phyloP scores from a whole-genome alignment of 2,888 invertebrate genomes.

The Melanotus villosus region DNA sequence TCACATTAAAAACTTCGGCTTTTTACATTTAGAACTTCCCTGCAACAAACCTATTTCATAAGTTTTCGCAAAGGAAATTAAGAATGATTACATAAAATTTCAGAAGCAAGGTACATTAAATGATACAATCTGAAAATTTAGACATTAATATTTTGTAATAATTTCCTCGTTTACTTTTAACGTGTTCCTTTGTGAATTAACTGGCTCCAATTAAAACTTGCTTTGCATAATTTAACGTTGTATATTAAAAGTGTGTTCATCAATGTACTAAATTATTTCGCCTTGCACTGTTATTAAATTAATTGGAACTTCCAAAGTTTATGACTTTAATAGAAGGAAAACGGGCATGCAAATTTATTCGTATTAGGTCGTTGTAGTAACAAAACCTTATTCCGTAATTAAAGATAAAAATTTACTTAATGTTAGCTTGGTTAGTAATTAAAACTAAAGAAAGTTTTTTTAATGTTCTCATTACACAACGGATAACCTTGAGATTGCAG shows the following conservation, averaged over 20 bases:
- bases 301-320: neutral
- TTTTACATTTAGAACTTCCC: too few species aligned
- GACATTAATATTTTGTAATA: constrained; percentile 1
- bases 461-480: too few species aligned
- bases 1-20: too few species aligned
- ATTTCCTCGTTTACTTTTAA: neutral
- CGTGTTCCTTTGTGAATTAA: neutral
- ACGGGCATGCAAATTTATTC: too few species aligned
- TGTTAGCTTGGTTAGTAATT: too few species aligned
- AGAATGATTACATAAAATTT: neutral
- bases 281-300: constrained; percentile 2
- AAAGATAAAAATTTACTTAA: too few species aligned
- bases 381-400: too few species aligned
- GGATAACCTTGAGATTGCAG: too few species aligned
- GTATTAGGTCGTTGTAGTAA: too few species aligned
- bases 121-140: neutral
- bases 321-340: neutral
- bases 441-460: too few species aligned
- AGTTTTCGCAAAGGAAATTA: neutral
- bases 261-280: neutral
- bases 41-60: neutral
- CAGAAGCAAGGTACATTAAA: neutral
- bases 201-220: constrained; percentile 6
- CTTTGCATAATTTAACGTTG: constrained; percentile 9
- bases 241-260: neutral